Percentiles rank a stretch among this genome's conserved stretches.
These are phyloP conservation scores for Fringilla coelebs DNA, from an alignment of 2,797 vertebrate species.

Conservation along the genomic window DNA sequence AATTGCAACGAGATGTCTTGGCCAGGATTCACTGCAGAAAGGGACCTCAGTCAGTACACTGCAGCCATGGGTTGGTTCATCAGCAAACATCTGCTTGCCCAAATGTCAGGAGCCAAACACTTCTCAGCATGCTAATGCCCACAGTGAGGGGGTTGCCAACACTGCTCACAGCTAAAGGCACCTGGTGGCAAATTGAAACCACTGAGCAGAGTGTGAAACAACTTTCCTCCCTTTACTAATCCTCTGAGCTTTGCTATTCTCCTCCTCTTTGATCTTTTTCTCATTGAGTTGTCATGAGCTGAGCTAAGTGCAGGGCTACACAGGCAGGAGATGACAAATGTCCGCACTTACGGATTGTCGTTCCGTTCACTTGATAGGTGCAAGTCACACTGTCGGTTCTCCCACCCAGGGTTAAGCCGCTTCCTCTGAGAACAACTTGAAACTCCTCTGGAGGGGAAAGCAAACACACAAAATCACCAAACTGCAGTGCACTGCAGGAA, in stretches of 20 bases:
- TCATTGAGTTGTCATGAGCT: not conserved
- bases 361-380: constrained; percentile 80
- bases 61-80: not conserved
- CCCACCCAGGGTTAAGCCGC: constrained; percentile 82
- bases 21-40: not conserved
- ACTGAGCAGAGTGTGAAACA: not conserved
- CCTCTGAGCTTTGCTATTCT: not conserved
- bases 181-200: not conserved
- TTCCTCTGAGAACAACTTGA: constrained; percentile 88
- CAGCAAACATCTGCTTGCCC: not conserved
- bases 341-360: constrained; percentile 81
- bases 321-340: not conserved
- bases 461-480: not conserved
- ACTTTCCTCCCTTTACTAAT: not conserved
- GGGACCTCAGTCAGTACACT: not conserved
- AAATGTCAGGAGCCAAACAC: not conserved
- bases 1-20: not conserved
- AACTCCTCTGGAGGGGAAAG: constrained; percentile 84
- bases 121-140: not conserved
- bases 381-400: constrained; percentile 76
- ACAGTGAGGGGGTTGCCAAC: not conserved
- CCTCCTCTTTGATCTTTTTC: not conserved
- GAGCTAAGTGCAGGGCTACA: not conserved
- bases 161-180: not conserved
- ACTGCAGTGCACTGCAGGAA: not conserved